These are phyloP conservation scores for Scelioninae gen. 2 DNA, from an alignment of 2,888 invertebrate species.

Conservation along the genomic window DNA sequence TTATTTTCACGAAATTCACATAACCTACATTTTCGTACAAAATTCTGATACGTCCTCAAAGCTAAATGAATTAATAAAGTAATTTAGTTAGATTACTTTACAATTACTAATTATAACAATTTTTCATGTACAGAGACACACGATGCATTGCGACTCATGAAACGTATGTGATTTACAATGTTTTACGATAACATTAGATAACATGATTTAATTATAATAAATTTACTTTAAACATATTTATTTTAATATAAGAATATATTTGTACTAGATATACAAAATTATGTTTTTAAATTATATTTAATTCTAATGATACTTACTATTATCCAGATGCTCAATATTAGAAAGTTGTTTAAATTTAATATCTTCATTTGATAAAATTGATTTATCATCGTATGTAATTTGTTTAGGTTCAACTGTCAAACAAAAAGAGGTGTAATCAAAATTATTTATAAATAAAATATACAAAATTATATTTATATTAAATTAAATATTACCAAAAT, in stretches of 20 bases:
- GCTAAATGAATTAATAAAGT: conserved; percentile 4
- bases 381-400: conserved; percentile 33
- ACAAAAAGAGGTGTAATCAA: conserved; percentile 5
- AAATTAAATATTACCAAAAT: conserved; percentile 24
- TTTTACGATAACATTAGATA: too few species aligned
- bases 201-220: neutral
- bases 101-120: too few species aligned
- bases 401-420: conserved; percentile 36
- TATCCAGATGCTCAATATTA: conserved; percentile 46
- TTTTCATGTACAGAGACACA: too few species aligned
- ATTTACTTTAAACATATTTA: neutral
- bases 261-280: neutral
- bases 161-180: too few species aligned
- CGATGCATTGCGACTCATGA: too few species aligned
- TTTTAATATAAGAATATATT: too few species aligned
- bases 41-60: conserved; percentile 43
- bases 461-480: neutral
- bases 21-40: conserved; percentile 40
- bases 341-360: conserved; percentile 22
- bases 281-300: neutral
- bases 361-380: conserved; percentile 6
- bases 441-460: neutral
- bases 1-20: conserved; percentile 28
- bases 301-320: conserved; percentile 31
- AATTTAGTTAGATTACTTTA: neutral